Conservation (phyloP, 2,888 invertebrate genomes). For the Acanthosepion pharaonis region DNA sequence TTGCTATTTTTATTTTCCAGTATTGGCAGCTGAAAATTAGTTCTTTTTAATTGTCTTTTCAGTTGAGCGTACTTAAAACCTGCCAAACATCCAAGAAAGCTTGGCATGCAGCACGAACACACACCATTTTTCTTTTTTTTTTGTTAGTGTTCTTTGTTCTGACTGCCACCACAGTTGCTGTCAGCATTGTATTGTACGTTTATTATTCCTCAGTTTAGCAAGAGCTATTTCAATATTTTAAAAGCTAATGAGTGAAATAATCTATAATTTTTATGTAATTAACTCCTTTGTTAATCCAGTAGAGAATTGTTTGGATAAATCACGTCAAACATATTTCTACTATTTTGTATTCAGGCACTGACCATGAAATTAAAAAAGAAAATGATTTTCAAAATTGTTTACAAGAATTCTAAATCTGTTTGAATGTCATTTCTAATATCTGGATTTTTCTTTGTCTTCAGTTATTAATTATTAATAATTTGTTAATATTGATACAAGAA, state of each 20-base stretch:
- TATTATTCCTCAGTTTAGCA: neutral
- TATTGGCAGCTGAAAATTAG: neutral
- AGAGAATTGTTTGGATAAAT: no score
- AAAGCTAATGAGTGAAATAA: no score
- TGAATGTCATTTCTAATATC: no score
- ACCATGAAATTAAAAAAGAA: neutral
- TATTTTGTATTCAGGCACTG: no score
- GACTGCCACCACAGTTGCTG: constrained; percentile 66
- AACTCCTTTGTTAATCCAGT: no score
- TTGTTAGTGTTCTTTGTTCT: constrained; percentile 71
- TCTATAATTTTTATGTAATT: no score
- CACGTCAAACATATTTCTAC: no score
- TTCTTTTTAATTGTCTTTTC: constrained; percentile 38
- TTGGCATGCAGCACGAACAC: constrained; percentile 84
- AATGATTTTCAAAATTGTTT: neutral
- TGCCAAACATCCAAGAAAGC: constrained; percentile 82
- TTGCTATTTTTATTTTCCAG: neutral
- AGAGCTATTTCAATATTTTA: no score
- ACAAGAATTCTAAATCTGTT: neutral
- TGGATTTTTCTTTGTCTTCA: no score
- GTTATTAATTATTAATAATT: no score
- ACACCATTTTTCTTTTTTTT: constrained; percentile 80
- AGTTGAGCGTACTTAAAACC: constrained; percentile 79
- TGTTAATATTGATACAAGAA: no score
- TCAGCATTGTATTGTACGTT: constrained; percentile 70